These are phyloP conservation scores for Zaprionus lineosus DNA, from an alignment of 2,888 invertebrate species.

Conservation along the genomic window DNA sequence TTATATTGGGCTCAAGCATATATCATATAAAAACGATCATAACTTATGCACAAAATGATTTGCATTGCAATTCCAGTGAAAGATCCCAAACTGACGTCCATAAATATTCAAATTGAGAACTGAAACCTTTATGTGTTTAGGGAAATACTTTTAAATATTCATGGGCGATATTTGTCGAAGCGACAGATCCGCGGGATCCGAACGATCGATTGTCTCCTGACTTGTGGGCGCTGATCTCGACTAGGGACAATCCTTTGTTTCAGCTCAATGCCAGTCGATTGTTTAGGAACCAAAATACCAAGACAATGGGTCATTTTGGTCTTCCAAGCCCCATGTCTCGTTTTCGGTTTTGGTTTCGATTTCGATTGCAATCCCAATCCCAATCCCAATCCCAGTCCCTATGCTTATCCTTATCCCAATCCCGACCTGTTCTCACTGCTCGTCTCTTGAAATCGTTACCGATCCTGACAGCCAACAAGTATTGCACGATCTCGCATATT, in stretches of 20 bases:
- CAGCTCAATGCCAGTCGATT: constrained; percentile 62
- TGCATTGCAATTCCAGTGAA: constrained; percentile 55
- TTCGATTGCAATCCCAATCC: too few relatives aligned
- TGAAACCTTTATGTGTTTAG: constrained; percentile 30
- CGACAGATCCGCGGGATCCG: constrained; percentile 63
- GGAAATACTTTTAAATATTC: constrained; percentile 69
- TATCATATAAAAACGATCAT: constrained; percentile 19
- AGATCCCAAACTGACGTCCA: constrained; percentile 39
- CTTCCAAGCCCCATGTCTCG: constrained; percentile 11
- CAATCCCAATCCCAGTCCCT: too few relatives aligned
- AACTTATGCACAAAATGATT: constrained; percentile 40
- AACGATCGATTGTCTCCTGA: constrained; percentile 64
- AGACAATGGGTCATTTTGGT: constrained; percentile 76
- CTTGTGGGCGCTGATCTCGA: constrained; percentile 36
- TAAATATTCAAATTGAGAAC: constrained; percentile 55
- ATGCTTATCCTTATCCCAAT: too few relatives aligned
- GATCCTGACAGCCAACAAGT: constrained; percentile 80
- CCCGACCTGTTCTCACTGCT: too few relatives aligned
- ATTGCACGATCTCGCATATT: constrained; percentile 68
- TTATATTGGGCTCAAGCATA: constrained; percentile 1
- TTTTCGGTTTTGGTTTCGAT: constrained; percentile 2
- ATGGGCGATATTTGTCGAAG: constrained; percentile 74
- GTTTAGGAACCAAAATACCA: constrained; percentile 57
- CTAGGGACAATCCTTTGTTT: constrained; percentile 37
- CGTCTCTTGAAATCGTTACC: constrained; percentile 66